These are phyloP conservation scores for Heteromyza rotundicornis DNA, from an alignment of 2,888 invertebrate species.

Conservation along the genomic window DNA sequence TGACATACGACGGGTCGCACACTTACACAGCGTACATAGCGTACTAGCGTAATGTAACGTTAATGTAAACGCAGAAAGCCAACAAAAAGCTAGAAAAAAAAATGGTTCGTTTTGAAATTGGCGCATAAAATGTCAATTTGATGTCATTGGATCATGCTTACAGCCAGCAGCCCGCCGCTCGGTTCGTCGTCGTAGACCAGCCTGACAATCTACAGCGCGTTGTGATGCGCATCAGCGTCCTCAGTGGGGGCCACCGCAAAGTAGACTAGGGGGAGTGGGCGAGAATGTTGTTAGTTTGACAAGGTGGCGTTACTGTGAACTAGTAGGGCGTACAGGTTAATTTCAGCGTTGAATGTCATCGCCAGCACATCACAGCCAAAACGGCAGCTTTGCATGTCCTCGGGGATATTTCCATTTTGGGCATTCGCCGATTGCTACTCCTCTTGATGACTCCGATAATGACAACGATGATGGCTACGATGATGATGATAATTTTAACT, in stretches of 20 bases:
- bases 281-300: not conserved
- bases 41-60: not conserved
- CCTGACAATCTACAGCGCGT: not conserved
- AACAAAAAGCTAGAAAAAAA: not conserved
- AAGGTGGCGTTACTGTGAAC: no score
- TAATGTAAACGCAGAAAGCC: not conserved
- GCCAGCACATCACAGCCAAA: not conserved
- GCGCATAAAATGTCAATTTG: conserved; percentile 54
- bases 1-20: not conserved
- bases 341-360: not conserved
- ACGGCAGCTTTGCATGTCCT: no score
- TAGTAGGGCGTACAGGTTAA: not conserved
- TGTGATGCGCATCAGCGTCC: not conserved
- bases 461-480: no score
- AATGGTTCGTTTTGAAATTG: conserved; percentile 52
- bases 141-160: conserved; percentile 56
- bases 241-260: not conserved
- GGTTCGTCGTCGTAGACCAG: not conserved
- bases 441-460: no score
- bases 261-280: not conserved
- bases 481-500: no score
- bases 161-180: conserved; percentile 36
- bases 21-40: no score
- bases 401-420: no score
- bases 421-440: no score